phyloP scores from a whole-genome alignment of 2,797 vertebrate species.

The Malacoraja senta region DNA sequence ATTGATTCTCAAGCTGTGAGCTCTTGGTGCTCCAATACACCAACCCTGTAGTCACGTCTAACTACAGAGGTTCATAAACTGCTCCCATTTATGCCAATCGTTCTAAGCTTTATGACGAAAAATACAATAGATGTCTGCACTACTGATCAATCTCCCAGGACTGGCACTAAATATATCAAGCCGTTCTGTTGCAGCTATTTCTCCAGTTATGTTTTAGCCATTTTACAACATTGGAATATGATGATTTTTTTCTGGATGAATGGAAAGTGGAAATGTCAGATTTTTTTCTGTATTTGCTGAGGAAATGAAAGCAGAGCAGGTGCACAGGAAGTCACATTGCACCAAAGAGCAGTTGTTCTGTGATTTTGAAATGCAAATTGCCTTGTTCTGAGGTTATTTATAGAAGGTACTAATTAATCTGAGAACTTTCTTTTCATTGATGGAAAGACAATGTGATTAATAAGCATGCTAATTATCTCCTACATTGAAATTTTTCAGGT shows the following conservation, averaged over 20 bases:
- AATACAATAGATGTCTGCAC: background rate
- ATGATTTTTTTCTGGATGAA: slow-evolving; percentile 64
- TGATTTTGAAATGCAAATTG: slow-evolving; percentile 54
- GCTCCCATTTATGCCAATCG: background rate
- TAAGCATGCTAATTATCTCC: slow-evolving; percentile 57
- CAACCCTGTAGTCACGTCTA: background rate
- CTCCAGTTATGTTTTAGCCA: slow-evolving; percentile 52
- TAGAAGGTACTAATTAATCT: slow-evolving; percentile 66
- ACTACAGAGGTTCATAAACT: background rate
- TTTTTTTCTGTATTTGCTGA: slow-evolving; percentile 59
- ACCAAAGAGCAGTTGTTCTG: slow-evolving; percentile 63
- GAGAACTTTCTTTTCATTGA: slow-evolving; percentile 53
- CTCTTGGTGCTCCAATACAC: background rate
- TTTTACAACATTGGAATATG: slow-evolving; percentile 56
- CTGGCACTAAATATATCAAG: slow-evolving; percentile 51
- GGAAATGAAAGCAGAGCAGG: slow-evolving; percentile 58
- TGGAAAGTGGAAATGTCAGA: slow-evolving; percentile 59
- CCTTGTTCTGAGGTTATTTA: slow-evolving; percentile 58
- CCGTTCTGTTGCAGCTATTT: slow-evolving; percentile 53
- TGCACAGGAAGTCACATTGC: slow-evolving; percentile 60
- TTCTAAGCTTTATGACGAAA: background rate
- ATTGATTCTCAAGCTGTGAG: background rate
- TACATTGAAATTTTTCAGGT: slow-evolving; percentile 51
- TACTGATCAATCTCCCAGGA: background rate
- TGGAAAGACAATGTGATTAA: slow-evolving; percentile 53